Evolutionary conservation across 2,888 invertebrate species (phyloP), one percentile per base, ranked within the genome.

Genomic region (Mythimna ferrago): DNA sequence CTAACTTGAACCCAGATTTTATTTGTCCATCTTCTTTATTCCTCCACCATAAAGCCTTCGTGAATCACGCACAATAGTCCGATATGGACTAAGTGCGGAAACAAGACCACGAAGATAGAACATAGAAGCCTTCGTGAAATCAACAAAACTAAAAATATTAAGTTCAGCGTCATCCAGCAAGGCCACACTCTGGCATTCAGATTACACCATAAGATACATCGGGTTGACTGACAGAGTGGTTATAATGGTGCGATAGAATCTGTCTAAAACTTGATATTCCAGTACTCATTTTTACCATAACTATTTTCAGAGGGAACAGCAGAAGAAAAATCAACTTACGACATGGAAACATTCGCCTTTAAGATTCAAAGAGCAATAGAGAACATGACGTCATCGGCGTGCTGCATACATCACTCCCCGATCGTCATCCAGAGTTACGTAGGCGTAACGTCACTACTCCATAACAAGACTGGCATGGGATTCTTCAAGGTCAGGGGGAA

Each of bases 401-500:
- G 97, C 88, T 96, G 96, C 83, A 96, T 97, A 68, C 96, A 97
- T 86, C 97, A 97, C 88, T 97, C 97, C 14, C 97, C 98, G 6
- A 98, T 99, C 71, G 94, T 98, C 16, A 97, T 98, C 82, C 98
- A 98, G 89, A 98, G 98, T 91, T 99, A 98, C 89, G 96, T 98
- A 19, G 98, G 98, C 7, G 93, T 98, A 57, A 97, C 98, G 14
- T 98, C 98, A 5, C 92, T 98, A 60, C 97, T 99, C 9, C 98
- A 98, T 90, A 99, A 99, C 93, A 98, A 98, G 88, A 98, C 98
- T 84, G 97, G 97, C 82, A 96, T 99, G 91, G 99, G 99, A 3
- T 99, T 98, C 95, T 98, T 98, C 94, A 98, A 98, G 95, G 98
- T 98, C 77, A 96, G 98, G 84, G 98, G 98, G 83, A 98, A 98